Conservation (phyloP, 2,888 invertebrate species). For the Ennomos quercinarius region DNA sequence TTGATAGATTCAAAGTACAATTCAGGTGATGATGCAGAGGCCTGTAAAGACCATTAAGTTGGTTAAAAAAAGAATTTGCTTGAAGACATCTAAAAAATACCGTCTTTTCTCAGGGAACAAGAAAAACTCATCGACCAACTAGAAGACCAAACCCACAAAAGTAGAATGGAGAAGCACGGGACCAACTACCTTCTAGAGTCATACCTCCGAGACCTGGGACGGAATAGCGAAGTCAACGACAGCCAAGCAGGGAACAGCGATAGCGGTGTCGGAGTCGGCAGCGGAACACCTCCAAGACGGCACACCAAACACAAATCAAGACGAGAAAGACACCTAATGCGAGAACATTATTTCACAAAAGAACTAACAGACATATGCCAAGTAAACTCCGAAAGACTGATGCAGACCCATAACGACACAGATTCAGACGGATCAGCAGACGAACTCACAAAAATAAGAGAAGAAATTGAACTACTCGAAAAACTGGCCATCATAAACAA, state of each 20-base stretch:
- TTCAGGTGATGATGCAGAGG: no score
- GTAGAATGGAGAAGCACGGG: constrained; percentile 90
- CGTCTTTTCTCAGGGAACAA: constrained; percentile 83
- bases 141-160: constrained; percentile 91
- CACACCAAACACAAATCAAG: constrained; percentile 83
- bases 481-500: constrained; percentile 90
- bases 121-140: constrained; percentile 92
- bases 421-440: constrained; percentile 81
- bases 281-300: constrained; percentile 85
- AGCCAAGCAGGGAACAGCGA: constrained; percentile 89
- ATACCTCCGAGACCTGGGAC: constrained; percentile 85
- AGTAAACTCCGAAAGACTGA: constrained; percentile 79
- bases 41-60: no score
- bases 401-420: constrained; percentile 75
- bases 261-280: constrained; percentile 88
- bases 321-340: constrained; percentile 81
- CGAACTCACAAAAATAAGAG: constrained; percentile 84
- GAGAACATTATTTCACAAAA: constrained; percentile 84
- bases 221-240: constrained; percentile 77
- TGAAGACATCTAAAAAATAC: neutral
- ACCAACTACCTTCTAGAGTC: constrained; percentile 92
- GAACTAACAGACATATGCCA: constrained; percentile 82
- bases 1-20: no score
- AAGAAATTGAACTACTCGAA: constrained; percentile 90
- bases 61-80: no score